Percentiles rank a stretch among this genome's conserved stretches.
Conservation (phyloP, 2,797 vertebrate species). For the Eulemur coronatus region DNA sequence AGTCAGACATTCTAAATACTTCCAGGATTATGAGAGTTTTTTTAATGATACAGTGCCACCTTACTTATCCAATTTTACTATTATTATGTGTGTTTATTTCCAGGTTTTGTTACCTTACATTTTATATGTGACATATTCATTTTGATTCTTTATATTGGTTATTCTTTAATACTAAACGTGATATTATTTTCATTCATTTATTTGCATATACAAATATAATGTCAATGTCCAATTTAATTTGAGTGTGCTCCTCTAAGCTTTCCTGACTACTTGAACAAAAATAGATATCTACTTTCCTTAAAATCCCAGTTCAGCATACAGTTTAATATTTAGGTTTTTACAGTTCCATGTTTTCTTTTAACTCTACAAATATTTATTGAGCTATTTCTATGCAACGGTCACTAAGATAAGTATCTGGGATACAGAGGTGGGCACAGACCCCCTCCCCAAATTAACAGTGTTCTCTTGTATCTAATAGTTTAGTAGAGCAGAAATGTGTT, state of each 20-base stretch:
- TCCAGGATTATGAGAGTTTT: not conserved
- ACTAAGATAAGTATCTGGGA: not conserved
- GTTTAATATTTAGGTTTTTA: not conserved
- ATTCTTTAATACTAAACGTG: not conserved
- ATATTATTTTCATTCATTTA: not conserved
- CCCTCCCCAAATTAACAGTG: not conserved
- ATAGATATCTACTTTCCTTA: not conserved
- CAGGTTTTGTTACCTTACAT: not conserved
- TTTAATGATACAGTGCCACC: not conserved
- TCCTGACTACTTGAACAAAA: not conserved
- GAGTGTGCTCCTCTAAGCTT: not conserved
- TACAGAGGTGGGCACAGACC: not conserved
- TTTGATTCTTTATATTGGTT: not conserved
- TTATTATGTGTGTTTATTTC: not conserved
- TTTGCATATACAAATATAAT: not conserved
- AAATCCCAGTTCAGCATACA: not conserved
- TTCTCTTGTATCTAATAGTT: not conserved
- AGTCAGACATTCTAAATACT: not conserved
- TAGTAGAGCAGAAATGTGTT: not conserved
- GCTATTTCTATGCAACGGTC: not conserved
- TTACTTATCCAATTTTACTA: not conserved
- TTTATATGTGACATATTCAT: not conserved
- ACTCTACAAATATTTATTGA: not conserved
- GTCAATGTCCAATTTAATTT: not conserved
- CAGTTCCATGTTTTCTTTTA: not conserved